These are phyloP conservation scores for Ia io DNA, from an alignment of 2,113 vertebrate genomes.

Conservation along the genomic window DNA sequence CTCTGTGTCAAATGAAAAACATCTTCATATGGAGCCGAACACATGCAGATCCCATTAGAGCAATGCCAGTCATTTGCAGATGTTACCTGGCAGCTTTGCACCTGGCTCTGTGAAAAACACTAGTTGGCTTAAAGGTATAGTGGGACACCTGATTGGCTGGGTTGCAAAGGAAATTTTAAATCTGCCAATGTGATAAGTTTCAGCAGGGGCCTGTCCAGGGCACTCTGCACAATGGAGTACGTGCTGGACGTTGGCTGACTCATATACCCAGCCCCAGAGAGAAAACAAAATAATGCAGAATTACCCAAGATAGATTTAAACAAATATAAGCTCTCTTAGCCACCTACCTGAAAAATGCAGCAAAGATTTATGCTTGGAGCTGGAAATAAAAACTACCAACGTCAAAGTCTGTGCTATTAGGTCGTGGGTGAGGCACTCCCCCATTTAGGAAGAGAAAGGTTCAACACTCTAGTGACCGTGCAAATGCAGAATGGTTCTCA, in stretches of 20 bases:
- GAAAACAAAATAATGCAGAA: background rate
- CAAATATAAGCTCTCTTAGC: constrained; percentile 6
- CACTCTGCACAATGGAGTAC: accelerated
- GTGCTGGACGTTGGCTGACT: background rate
- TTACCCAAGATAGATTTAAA: background rate
- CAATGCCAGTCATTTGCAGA: constrained; percentile 44
- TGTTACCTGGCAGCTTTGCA: constrained; percentile 36
- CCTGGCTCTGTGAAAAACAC: constrained; percentile 17
- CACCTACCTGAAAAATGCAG: background rate
- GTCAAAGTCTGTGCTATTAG: background rate
- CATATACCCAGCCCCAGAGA: background rate
- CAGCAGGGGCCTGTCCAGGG: background rate
- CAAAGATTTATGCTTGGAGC: background rate
- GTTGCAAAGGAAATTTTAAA: background rate
- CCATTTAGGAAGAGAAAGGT: background rate
- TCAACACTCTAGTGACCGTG: background rate
- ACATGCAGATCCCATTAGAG: background rate
- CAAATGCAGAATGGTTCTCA: background rate
- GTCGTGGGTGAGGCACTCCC: background rate
- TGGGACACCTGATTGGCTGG: background rate
- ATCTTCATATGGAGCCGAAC: constrained; percentile 44
- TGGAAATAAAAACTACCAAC: constrained; percentile 16
- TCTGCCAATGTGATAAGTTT: background rate
- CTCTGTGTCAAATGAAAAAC: constrained; percentile 12
- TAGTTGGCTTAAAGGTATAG: constrained; percentile 28